Evolutionary conservation across 2,797 vertebrate genomes (phyloP).

Genomic region (Lates japonicus): DNA sequence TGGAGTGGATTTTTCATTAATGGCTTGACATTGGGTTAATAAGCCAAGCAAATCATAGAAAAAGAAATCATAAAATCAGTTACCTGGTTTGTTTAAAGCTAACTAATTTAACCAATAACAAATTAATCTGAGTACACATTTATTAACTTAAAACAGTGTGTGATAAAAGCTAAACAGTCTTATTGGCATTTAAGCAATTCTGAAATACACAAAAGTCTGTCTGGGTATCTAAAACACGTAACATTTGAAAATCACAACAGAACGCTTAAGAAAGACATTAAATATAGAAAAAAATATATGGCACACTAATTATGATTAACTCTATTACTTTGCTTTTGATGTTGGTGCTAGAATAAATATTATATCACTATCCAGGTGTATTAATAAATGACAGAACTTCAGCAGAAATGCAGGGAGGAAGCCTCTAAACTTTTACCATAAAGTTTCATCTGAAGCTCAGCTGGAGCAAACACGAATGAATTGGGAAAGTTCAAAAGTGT

Average conservation of each 20-base stretch:
- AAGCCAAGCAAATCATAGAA: no score
- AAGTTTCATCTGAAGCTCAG: constrained; percentile 24
- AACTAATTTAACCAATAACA: no score
- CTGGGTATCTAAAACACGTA: no score
- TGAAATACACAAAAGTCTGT: no score
- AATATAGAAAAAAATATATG: constrained; percentile 1
- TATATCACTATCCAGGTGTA: not conserved
- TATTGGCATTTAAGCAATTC: no score
- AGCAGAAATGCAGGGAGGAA: constrained; percentile 8
- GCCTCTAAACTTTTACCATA: constrained; percentile 27
- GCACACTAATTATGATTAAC: not conserved
- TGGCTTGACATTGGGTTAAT: no score
- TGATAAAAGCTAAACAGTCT: not conserved
- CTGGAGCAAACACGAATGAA: constrained; percentile 25
- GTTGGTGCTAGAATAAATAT: constrained; percentile 5
- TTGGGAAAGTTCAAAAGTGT: constrained; percentile 52
- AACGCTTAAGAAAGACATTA: not conserved
- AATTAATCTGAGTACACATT: no score
- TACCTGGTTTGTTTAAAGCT: no score
- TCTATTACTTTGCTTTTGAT: constrained; percentile 1
- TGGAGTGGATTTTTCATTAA: no score
- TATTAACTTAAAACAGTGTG: no score
- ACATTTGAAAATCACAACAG: no score
- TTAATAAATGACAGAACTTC: constrained; percentile 28
- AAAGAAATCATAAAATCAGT: no score